A percentile compares a stretch with the other conserved stretches of the same genome.
phyloP scores from a whole-genome alignment of 92 coral and sea anemone species.

The Montipora capitata region DNA sequence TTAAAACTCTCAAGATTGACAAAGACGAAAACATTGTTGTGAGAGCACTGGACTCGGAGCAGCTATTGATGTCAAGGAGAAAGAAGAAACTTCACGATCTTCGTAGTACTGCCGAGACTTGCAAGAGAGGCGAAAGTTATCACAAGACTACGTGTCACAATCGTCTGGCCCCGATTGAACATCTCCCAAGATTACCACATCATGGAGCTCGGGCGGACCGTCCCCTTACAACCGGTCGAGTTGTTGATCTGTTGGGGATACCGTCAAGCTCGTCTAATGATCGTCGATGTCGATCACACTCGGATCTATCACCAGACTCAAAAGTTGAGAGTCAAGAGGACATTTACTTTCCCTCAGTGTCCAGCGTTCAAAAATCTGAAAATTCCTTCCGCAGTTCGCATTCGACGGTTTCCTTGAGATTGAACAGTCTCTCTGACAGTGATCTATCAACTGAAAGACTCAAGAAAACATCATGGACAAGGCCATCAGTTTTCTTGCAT shows the following conservation, averaged over 20 bases:
- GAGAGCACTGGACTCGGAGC: constrained; percentile 31
- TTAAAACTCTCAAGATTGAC: constrained; percentile 14
- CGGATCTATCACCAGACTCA: neutral
- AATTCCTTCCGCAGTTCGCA: constrained; percentile 19
- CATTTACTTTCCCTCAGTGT: constrained; percentile 13
- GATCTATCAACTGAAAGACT: constrained; percentile 11
- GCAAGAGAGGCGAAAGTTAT: neutral
- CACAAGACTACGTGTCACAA: neutral
- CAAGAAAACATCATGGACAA: constrained; percentile 5
- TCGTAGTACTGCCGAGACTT: constrained; percentile 1
- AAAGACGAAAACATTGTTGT: constrained; percentile 27
- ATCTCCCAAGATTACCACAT: neutral
- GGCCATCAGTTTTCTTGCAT: constrained; percentile 17
- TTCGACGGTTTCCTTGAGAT: constrained; percentile 1
- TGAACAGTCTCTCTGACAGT: constrained; percentile 1
- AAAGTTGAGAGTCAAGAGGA: neutral
- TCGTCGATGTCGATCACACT: constrained; percentile 11
- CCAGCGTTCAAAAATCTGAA: neutral
- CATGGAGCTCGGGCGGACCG: neutral
- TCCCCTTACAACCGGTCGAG: neutral
- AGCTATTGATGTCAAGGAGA: constrained; percentile 35
- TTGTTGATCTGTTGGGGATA: neutral
- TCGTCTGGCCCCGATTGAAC: constrained; percentile 1
- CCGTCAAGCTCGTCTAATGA: neutral
- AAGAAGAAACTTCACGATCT: constrained; percentile 19